Percentiles rank a stretch among this genome's conserved stretches.
Evolutionary conservation across 2,797 vertebrate species (phyloP).

Genomic region (Lutjanus campechanus): DNA sequence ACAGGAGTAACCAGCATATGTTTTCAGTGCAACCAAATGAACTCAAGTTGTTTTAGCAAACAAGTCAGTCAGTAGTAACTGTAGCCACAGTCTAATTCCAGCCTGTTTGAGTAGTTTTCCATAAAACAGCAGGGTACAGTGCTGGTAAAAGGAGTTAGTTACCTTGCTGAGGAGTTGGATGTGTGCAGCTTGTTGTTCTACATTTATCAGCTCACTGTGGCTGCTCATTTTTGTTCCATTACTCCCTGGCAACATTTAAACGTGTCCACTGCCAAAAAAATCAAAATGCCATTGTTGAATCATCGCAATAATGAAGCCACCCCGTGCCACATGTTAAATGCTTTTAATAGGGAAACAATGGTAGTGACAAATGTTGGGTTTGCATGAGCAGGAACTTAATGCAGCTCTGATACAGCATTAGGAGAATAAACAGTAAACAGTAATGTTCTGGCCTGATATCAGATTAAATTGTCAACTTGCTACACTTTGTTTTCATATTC

Average conservation of each 20-base stretch:
- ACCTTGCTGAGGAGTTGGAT: neutral
- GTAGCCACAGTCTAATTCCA: neutral
- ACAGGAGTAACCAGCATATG: neutral
- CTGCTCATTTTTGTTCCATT: neutral
- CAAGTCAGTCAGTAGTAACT: neutral
- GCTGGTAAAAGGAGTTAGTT: neutral
- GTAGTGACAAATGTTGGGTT: neutral
- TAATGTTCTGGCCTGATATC: neutral
- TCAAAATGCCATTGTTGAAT: neutral
- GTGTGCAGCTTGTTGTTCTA: neutral
- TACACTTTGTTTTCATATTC: too few relatives aligned
- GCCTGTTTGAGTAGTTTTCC: neutral
- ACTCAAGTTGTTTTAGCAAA: neutral
- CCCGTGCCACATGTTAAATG: neutral
- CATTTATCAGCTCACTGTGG: neutral
- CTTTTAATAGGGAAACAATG: neutral
- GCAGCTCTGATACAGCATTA: neutral
- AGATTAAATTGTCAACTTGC: neutral
- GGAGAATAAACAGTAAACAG: neutral
- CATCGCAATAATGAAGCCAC: neutral
- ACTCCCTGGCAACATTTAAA: neutral
- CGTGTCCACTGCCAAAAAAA: neutral
- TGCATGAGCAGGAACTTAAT: neutral
- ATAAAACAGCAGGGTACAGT: neutral
- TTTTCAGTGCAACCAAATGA: neutral